Conservation (phyloP, 2,888 invertebrate species). For the Aquatica leii region DNA sequence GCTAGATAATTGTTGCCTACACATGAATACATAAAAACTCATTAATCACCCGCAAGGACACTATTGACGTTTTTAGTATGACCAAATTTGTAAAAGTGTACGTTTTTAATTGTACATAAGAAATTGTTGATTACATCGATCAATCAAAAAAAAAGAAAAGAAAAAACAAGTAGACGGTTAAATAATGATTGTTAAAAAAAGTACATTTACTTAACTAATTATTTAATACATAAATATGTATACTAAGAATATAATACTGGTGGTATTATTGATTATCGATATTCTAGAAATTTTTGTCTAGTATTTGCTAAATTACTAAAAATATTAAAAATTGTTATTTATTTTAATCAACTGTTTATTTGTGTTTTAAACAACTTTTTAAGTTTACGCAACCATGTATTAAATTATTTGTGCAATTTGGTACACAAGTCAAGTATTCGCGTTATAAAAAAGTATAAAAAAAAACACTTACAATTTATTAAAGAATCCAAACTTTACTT, state of each 20-base stretch:
- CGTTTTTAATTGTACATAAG: background rate
- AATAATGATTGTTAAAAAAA: too few relatives aligned
- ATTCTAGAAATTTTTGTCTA: conserved; percentile 7
- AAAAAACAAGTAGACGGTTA: too few relatives aligned
- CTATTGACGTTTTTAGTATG: conserved; percentile 4
- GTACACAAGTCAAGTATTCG: background rate
- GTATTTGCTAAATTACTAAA: background rate
- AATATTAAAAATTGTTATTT: too few relatives aligned
- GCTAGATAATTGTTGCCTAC: background rate
- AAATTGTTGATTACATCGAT: background rate
- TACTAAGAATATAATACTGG: background rate
- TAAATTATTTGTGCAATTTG: too few relatives aligned
- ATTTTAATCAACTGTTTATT: too few relatives aligned
- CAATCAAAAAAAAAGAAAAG: background rate
- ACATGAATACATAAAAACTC: conserved; percentile 9
- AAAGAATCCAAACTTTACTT: too few relatives aligned
- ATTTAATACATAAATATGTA: conserved; percentile 1
- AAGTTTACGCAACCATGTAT: too few relatives aligned
- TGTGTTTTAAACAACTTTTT: too few relatives aligned
- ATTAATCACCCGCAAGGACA: conserved; percentile 10
- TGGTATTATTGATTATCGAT: conserved; percentile 9
- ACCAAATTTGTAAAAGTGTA: background rate
- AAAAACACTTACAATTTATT: too few relatives aligned
- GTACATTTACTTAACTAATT: background rate
- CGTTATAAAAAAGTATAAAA: background rate